phyloP scores from a whole-genome alignment of 1,140 invertebrate genomes.

The Mamestra configurata region DNA sequence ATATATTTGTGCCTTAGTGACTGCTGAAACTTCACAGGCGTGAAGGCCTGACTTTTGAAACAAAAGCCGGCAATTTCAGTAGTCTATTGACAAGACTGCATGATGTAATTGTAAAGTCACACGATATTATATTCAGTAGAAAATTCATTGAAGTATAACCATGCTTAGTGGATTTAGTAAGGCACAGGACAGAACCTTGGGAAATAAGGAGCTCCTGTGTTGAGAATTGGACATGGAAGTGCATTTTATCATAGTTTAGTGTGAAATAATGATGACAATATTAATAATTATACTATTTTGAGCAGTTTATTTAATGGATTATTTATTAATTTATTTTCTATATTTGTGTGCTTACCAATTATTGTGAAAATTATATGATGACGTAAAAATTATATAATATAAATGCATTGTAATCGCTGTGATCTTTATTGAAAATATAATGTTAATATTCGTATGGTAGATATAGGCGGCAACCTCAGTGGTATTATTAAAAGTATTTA shows the following conservation, averaged over 20 bases:
- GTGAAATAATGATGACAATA: not conserved
- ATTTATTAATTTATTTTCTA: conserved; percentile 16
- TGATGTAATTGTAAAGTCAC: too few relatives aligned
- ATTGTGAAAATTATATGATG: conserved; percentile 27
- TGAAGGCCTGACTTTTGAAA: not conserved
- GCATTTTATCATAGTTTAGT: conserved; percentile 14
- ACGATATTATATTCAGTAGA: too few relatives aligned
- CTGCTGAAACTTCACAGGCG: not conserved
- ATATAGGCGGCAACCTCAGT: conserved; percentile 9
- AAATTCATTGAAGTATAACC: not conserved
- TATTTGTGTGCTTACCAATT: conserved; percentile 12
- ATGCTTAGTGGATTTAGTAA: not conserved
- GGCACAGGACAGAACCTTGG: not conserved
- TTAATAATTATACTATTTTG: not conserved
- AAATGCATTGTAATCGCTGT: conserved; percentile 37
- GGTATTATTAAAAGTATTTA: conserved; percentile 42
- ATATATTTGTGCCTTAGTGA: not conserved
- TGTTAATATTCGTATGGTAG: conserved; percentile 23
- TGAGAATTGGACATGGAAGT: not conserved
- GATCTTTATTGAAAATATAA: conserved; percentile 38
- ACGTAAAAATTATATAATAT: conserved; percentile 36
- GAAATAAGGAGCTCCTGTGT: not conserved
- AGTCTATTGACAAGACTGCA: not conserved
- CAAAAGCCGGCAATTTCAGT: not conserved
- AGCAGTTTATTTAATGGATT: conserved; percentile 13